These are phyloP conservation scores for Gonocerus acuteangulatus DNA, from an alignment of 2,888 invertebrate species.

Conservation along the genomic window DNA sequence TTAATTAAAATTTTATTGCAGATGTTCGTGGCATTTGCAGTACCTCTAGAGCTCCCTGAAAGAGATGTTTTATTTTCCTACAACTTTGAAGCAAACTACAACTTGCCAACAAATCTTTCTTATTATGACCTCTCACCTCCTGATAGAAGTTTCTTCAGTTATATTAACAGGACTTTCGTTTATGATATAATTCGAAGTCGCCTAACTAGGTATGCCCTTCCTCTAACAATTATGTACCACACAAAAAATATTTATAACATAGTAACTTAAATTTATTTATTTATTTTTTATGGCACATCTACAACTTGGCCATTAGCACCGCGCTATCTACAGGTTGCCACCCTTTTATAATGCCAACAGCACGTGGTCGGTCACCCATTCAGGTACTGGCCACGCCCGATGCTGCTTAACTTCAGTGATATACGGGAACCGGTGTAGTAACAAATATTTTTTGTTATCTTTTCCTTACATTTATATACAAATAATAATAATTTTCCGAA, in stretches of 20 bases:
- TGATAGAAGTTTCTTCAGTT: conserved; percentile 16
- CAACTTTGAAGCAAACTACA: conserved; percentile 41
- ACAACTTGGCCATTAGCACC: no score
- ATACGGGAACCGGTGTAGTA: not conserved
- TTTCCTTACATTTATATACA: not conserved
- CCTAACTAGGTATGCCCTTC: conserved; percentile 27
- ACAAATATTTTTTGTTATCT: not conserved
- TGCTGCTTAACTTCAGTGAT: no score
- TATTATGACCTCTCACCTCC: conserved; percentile 34
- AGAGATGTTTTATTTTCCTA: conserved; percentile 40
- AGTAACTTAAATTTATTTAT: no score
- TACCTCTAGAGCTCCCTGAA: conserved; percentile 39
- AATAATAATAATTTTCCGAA: no score
- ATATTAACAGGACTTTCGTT: conserved; percentile 30
- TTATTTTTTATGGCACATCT: no score
- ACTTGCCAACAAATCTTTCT: conserved; percentile 39
- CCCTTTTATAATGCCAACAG: no score
- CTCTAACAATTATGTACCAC: not conserved
- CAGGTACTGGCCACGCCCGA: no score
- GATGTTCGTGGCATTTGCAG: conserved; percentile 40
- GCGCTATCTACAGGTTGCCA: no score
- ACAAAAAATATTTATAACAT: not conserved
- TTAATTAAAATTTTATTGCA: conserved; percentile 34
- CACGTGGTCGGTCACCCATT: no score
- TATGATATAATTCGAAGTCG: conserved; percentile 29